phyloP scores from a whole-genome alignment of 2,797 vertebrate genomes.

The Peromyscus eremicus region DNA sequence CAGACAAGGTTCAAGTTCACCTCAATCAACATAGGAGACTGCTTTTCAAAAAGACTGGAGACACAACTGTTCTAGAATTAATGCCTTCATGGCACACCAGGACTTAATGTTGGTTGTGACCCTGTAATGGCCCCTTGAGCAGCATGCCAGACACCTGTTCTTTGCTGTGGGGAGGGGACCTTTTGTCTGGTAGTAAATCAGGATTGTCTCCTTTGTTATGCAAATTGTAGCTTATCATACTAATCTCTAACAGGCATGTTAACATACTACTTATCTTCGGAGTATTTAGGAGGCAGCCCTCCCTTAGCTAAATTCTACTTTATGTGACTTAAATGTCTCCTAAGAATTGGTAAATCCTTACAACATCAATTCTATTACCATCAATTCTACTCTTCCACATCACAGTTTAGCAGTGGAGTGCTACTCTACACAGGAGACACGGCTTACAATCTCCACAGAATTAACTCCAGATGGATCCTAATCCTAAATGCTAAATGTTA shows the following conservation, averaged over 20 bases:
- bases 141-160: not conserved
- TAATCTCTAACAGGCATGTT: not conserved
- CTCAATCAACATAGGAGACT: not conserved
- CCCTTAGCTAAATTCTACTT: not conserved
- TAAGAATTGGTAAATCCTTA: not conserved
- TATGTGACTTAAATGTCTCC: not conserved
- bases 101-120: too few relatives aligned
- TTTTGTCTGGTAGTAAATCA: not conserved
- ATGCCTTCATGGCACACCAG: not conserved
- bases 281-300: not conserved
- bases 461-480: not conserved
- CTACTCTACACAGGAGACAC: not conserved
- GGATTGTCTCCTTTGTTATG: not conserved
- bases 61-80: not conserved
- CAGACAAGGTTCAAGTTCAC: not conserved
- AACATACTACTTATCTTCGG: not conserved
- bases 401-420: not conserved
- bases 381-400: not conserved
- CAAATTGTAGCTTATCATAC: not conserved
- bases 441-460: not conserved
- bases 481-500: not conserved
- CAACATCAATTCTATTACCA: too few relatives aligned
- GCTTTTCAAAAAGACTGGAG: not conserved
- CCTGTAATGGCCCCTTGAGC: not conserved
- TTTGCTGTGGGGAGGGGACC: not conserved